Conservation (phyloP, 2,113 vertebrate genomes). For the Pongo abelii region DNA sequence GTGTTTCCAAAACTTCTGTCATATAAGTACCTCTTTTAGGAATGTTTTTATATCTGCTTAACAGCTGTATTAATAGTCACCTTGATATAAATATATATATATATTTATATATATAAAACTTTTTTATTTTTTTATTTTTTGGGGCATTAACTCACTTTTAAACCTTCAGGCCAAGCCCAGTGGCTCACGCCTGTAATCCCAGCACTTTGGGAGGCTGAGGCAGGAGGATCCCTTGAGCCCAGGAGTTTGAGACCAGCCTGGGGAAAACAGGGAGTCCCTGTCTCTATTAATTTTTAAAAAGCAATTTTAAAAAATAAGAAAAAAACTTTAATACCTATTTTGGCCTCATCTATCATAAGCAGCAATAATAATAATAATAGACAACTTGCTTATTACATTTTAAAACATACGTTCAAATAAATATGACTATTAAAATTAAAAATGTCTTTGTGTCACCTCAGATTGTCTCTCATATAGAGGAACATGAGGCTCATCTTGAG, state of each 20-base stretch:
- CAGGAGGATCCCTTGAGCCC: no score
- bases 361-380: neutral
- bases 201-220: no score
- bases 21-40: neutral
- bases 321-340: slow-evolving; percentile 25
- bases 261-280: no score
- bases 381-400: slow-evolving; percentile 4
- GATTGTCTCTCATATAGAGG: neutral
- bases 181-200: no score
- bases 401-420: neutral
- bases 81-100: neutral
- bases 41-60: neutral
- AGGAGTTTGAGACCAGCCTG: neutral
- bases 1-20: neutral
- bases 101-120: no score
- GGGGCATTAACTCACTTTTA: neutral
- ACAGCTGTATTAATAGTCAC: neutral
- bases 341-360: slow-evolving; percentile 29
- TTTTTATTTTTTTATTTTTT: neutral
- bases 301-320: no score
- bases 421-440: neutral
- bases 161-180: neutral
- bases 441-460: neutral
- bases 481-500: neutral
- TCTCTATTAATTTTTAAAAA: no score